Conservation (phyloP, 2,797 vertebrate genomes). For the Orestias chungarensis region DNA sequence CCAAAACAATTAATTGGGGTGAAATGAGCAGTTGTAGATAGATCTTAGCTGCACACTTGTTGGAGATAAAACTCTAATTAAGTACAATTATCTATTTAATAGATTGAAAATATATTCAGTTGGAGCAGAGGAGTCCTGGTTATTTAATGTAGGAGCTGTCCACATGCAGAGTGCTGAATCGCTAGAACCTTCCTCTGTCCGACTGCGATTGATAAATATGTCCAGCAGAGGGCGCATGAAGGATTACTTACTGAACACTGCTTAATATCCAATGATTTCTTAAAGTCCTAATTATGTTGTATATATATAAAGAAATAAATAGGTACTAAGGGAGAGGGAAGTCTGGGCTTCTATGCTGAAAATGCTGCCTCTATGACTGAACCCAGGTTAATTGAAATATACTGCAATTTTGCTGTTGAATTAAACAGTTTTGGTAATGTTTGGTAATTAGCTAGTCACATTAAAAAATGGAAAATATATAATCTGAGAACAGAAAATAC, state of each 20-base stretch:
- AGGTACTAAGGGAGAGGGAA: too few species aligned
- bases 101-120: neutral
- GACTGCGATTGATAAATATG: neutral
- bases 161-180: slow-evolving; percentile 63
- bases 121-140: neutral
- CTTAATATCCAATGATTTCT: too few species aligned
- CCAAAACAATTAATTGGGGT: neutral
- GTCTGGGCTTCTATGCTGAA: too few species aligned
- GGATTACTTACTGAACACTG: neutral
- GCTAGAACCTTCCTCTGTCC: neutral
- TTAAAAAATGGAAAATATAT: neutral
- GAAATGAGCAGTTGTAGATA: neutral
- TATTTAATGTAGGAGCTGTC: slow-evolving; percentile 55
- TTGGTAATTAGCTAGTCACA: too few species aligned
- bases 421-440: neutral
- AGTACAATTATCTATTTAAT: neutral
- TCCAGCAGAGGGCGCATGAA: slow-evolving; percentile 57
- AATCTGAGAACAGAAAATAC: neutral
- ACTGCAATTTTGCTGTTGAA: neutral
- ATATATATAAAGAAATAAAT: too few species aligned
- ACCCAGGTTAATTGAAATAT: neutral
- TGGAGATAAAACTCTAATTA: neutral
- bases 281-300: too few species aligned
- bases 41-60: neutral
- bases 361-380: too few species aligned